Evolutionary conservation across 2,797 vertebrate species (phyloP), one percentile per base, ranked within the genome.

Genomic region (Micropoecilia bifurca): DNA sequence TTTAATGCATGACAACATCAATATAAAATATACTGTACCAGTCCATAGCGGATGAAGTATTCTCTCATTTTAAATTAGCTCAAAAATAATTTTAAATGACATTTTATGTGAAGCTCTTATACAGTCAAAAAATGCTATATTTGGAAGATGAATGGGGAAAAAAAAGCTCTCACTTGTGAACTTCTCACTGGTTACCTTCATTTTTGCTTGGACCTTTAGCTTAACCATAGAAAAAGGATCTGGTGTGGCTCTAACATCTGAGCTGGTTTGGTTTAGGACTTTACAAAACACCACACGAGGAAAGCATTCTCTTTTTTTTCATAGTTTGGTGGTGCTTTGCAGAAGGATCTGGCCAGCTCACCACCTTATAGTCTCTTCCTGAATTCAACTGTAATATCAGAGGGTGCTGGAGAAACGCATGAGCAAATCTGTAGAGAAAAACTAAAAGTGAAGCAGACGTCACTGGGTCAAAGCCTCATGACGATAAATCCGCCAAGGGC

Each of bases 31-130:
- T 6, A 8, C 45, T 20, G 28, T 43, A 16, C 22, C 10, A 8
- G 66, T 81, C 16, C 22, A 63, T 50, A 74, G 41, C 43, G 48
- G 73, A 71, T 75, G 8, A 45, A 59, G 43, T 41, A 57, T 25
- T 74, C 9, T 14, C 9, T n/a, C 9, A 43, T 59, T n/a, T 48
- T 9, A 36, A 30, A 53, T 50, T 4, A 41, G 22, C 3, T 25
- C 18, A 75, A 61, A 53, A 4, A 20, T 14, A 14, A 66, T 36
- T n/a, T 10, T 22, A 41, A 25, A 50, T 13, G 13, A 61, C 25
- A n/a, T 45, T 71, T 71, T 36, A 16, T 25, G 25, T 50, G 5
- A 45, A 45, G 25, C 12, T 69, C 20, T 13, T 69, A 8, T 61
- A 18, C 6, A 61, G 14, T 61, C 14, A 61, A 18, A 61, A 61